phyloP scores from a whole-genome alignment of 2,797 vertebrate species.

The Manis pentadactyla region DNA sequence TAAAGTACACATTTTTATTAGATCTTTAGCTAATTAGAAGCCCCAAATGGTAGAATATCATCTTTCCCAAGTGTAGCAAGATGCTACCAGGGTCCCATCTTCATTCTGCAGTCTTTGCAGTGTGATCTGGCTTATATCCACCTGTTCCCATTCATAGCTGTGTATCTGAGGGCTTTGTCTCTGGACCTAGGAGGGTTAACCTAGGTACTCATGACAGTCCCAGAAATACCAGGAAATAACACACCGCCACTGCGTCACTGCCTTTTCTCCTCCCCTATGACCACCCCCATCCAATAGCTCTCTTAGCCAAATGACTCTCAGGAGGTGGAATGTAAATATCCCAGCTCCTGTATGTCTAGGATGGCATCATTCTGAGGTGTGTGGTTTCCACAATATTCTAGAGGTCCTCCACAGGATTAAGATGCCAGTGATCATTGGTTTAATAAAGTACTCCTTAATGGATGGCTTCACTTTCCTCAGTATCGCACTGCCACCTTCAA shows the following conservation, averaged over 20 bases:
- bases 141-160: background rate
- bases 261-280: background rate
- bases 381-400: background rate
- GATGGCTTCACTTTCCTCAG: background rate
- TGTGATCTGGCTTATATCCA: background rate
- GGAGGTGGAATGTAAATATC: background rate
- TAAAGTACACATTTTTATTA: background rate
- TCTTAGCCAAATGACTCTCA: background rate
- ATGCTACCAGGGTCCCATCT: background rate
- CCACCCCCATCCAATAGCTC: background rate
- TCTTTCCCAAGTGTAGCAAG: background rate
- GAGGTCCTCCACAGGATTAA: background rate
- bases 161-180: background rate
- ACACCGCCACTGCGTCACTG: background rate
- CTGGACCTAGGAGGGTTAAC: background rate
- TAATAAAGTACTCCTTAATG: background rate
- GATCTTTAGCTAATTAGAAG: background rate
- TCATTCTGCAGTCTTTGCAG: background rate
- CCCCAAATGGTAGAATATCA: background rate
- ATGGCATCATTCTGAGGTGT: background rate
- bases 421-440: background rate
- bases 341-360: background rate
- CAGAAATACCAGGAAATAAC: background rate
- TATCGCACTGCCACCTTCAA: background rate
- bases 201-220: background rate